Conservation (phyloP, 2,888 invertebrate species). For the Macaria liturata region DNA sequence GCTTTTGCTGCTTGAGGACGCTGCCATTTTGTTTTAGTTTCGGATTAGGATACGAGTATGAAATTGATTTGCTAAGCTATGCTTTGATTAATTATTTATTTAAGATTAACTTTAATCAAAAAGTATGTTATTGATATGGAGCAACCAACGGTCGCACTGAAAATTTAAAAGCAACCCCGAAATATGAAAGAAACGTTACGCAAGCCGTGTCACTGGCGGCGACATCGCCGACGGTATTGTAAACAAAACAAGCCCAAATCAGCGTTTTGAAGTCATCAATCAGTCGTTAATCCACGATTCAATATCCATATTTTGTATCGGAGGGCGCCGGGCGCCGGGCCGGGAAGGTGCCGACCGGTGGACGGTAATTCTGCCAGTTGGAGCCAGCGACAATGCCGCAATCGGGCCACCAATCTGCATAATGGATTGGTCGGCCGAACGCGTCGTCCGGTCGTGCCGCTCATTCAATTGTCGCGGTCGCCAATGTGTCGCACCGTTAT, state of each 20-base stretch:
- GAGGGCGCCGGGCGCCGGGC: constrained; percentile 32
- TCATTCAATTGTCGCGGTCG: constrained; percentile 81
- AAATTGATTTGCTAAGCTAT: no score
- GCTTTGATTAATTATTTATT: background rate
- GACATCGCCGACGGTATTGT: constrained; percentile 34
- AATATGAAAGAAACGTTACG: constrained; percentile 1
- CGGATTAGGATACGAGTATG: background rate
- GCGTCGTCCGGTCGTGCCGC: constrained; percentile 66
- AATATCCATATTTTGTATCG: constrained; percentile 68
- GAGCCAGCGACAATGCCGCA: constrained; percentile 78
- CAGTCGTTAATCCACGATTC: constrained; percentile 71
- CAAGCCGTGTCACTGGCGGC: constrained; percentile 9
- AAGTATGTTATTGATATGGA: no score
- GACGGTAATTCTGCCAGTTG: constrained; percentile 64
- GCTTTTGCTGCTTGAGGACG: background rate
- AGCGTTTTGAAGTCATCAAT: constrained; percentile 69
- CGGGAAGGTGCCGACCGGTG: constrained; percentile 33
- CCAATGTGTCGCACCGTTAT: constrained; percentile 75
- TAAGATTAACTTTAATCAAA: constrained; percentile 7
- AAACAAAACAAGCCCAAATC: constrained; percentile 51
- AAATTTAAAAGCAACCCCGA: no score
- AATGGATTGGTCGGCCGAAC: constrained; percentile 81
- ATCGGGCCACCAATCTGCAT: constrained; percentile 80
- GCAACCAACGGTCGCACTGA: no score
- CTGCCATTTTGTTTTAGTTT: background rate